These are phyloP conservation scores for Cantharis nigra DNA, from an alignment of 2,888 invertebrate genomes.

Conservation along the genomic window DNA sequence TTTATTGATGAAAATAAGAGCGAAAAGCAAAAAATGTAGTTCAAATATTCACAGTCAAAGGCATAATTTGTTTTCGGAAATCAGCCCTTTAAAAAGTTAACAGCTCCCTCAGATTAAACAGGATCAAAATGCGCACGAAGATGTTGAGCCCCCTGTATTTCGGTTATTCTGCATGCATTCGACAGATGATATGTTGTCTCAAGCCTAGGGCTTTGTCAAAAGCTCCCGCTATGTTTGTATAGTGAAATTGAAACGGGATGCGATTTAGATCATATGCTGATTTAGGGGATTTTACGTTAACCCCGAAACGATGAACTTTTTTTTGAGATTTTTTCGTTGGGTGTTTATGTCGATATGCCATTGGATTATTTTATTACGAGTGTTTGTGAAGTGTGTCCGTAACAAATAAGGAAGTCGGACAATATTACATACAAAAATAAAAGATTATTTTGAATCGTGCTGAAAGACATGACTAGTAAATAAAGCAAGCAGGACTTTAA, in stretches of 20 bases:
- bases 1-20: background rate
- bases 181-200: slow-evolving; percentile 52
- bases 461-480: slow-evolving; percentile 9
- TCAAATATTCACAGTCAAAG: background rate
- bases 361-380: background rate
- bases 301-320: background rate
- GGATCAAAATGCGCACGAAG: background rate
- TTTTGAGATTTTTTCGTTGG: background rate
- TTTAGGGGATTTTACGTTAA: slow-evolving; percentile 29
- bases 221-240: slow-evolving; percentile 49
- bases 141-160: slow-evolving; percentile 7
- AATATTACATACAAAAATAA: background rate
- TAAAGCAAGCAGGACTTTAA: slow-evolving; percentile 8
- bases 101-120: background rate
- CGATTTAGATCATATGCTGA: slow-evolving; percentile 38
- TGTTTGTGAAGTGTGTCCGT: background rate
- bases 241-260: slow-evolving; percentile 51
- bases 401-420: slow-evolving; percentile 5
- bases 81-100: background rate
- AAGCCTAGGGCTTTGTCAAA: slow-evolving; percentile 48
- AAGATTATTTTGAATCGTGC: background rate
- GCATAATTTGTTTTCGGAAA: background rate
- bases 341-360: background rate
- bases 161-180: slow-evolving; percentile 45
- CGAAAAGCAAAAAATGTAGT: background rate